phyloP scores from a whole-genome alignment of 2,888 invertebrate species.

The Hyposoter dolosus region DNA sequence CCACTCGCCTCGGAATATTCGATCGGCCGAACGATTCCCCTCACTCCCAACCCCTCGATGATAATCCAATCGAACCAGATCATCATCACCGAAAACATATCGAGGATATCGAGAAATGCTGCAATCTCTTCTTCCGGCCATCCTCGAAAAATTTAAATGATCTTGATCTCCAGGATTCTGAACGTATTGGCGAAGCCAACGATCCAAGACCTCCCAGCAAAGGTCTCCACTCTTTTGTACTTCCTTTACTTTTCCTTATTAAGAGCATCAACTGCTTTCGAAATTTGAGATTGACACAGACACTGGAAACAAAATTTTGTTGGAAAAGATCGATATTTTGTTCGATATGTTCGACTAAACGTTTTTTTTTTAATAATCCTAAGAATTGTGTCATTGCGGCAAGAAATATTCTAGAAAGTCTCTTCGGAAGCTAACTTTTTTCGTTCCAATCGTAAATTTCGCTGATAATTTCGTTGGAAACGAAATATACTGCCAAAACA shows the following conservation, averaged over 20 bases:
- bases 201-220: background rate
- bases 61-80: background rate
- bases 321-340: too few species aligned
- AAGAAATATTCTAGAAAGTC: too few species aligned
- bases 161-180: background rate
- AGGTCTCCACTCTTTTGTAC: background rate
- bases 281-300: background rate
- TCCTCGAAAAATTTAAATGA: background rate
- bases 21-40: background rate
- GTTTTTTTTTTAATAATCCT: too few species aligned
- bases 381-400: too few species aligned
- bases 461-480: too few species aligned
- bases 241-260: background rate
- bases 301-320: too few species aligned
- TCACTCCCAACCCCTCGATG: background rate
- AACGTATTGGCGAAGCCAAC: background rate
- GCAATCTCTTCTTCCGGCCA: slow-evolving; percentile 52
- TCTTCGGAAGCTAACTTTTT: too few species aligned
- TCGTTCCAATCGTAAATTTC: too few species aligned
- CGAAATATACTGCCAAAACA: too few species aligned
- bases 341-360: too few species aligned
- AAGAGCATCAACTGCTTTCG: background rate
- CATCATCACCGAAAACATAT: slow-evolving; percentile 10
- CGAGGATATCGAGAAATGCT: slow-evolving; percentile 59
- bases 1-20: slow-evolving; percentile 38